Percentiles rank a stretch among this genome's conserved stretches.
Evolutionary conservation across 2,888 invertebrate species (phyloP).

Genomic region (Bhutanitis thaidina): DNA sequence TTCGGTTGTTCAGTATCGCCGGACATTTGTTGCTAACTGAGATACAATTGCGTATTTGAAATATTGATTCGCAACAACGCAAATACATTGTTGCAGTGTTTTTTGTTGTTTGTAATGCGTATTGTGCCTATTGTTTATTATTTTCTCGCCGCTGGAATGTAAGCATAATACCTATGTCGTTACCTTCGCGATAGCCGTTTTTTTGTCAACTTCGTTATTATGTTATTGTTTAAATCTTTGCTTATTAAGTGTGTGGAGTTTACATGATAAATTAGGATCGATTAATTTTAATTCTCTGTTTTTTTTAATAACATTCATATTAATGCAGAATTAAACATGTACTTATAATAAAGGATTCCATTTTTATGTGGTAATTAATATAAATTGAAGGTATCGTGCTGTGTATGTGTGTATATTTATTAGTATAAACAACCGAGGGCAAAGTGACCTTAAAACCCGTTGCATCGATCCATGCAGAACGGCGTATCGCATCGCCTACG

Average conservation of each 20-base stretch:
- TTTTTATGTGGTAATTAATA: too few species aligned
- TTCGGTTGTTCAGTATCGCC: constrained; percentile 45
- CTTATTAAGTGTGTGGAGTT: too few species aligned
- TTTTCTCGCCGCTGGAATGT: background rate
- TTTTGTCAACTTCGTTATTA: too few species aligned
- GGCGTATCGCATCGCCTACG: constrained; percentile 14
- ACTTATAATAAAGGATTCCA: too few species aligned
- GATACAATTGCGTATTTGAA: constrained; percentile 60
- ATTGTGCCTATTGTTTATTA: background rate
- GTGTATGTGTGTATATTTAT: background rate
- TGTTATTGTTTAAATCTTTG: too few species aligned
- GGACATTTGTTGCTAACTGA: constrained; percentile 70
- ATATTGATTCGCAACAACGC: constrained; percentile 23
- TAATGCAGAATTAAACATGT: too few species aligned
- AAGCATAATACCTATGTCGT: background rate
- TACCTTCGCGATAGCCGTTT: too few species aligned
- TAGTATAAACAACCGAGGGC: background rate
- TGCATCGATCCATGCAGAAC: constrained; percentile 8
- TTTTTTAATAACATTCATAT: too few species aligned
- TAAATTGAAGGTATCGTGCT: too few species aligned
- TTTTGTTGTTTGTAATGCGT: constrained; percentile 19
- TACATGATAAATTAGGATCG: too few species aligned
- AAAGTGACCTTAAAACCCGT: constrained; percentile 13
- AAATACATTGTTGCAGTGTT: constrained; percentile 34
- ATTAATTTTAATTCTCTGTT: too few species aligned